Evolutionary conservation across 92 coral and sea anemone genomes (phyloP), one percentile per base, ranked within the genome.

Genomic region (Parazoanthus swiftii): DNA sequence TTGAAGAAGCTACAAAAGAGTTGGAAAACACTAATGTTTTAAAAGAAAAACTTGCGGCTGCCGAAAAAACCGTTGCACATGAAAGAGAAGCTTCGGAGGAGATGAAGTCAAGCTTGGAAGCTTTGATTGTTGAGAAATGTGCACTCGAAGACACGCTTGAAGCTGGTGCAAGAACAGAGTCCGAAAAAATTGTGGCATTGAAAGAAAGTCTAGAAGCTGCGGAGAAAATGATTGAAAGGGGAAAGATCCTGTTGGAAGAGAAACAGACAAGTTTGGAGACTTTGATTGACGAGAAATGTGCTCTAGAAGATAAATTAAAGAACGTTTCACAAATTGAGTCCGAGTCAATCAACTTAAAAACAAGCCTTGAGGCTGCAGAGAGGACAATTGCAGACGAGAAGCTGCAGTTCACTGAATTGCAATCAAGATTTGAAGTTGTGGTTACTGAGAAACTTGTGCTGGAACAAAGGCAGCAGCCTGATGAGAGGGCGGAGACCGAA

Each of bases 321-420:
- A 20, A 36, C 21, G 54, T 48, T 38, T 14, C 50, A 42, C 39
- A 36, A 3, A 0, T 23, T 46, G 81, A 77, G 37, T 43, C 48
- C 46, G 59, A 77, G 33, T 23, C 26, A 23, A 10, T 77, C 14
- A 25, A 63, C 35, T 63, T 81, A 56, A 81, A 37, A 42, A 42
- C 72, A 10, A 81, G 26, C 26, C 85, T 81, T 81, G 54, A 81
- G 39, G 48, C 51, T 81, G 85, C 85, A 59, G 58, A 81, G 26
- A 44, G 15, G 5, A 36, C 74, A 63, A 81, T 81, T 21, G 36
- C 36, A 39, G 54, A 81, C 5, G 85, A 59, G 10, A 81, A 81
- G 23, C 0, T 38, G 20, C 58, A 46, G 13, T 81, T 81, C 3
- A 23, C 54, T 36, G 73, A 81, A 9, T 25, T 37, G 74, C 58